phyloP scores from a whole-genome alignment of 2,888 invertebrate genomes.

The Odontomyia ornata region DNA sequence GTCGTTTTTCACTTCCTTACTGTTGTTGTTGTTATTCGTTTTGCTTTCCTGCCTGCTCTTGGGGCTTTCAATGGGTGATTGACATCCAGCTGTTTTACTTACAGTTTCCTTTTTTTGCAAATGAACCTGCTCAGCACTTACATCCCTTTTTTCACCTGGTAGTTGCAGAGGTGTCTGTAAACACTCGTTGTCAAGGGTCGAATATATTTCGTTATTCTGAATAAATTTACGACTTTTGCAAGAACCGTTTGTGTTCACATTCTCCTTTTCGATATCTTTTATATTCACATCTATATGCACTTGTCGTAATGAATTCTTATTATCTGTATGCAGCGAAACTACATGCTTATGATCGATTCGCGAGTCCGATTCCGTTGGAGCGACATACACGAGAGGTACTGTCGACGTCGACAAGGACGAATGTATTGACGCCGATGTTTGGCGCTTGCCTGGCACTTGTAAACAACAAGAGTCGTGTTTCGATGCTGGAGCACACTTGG shows the following conservation, averaged over 20 bases:
- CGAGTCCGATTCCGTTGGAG: constrained; percentile 10
- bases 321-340: too few species aligned
- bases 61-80: neutral
- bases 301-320: neutral
- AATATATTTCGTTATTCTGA: neutral
- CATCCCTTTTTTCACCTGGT: neutral
- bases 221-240: neutral
- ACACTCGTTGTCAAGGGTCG: neutral
- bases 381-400: neutral
- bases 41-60: neutral
- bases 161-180: neutral
- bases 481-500: constrained; percentile 1
- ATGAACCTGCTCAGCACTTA: neutral
- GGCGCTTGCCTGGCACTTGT: constrained; percentile 34
- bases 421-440: constrained; percentile 23
- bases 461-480: constrained; percentile 39
- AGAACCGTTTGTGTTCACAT: neutral
- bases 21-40: neutral
- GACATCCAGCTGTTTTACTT: constrained; percentile 30
- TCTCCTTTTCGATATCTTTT: neutral
- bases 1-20: neutral
- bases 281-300: neutral
- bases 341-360: constrained; percentile 21
- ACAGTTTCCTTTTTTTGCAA: constrained; percentile 31
- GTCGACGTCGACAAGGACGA: constrained; percentile 38